Conservation (phyloP, 1,140 invertebrate species). For the Pachypeltis micranthus region DNA sequence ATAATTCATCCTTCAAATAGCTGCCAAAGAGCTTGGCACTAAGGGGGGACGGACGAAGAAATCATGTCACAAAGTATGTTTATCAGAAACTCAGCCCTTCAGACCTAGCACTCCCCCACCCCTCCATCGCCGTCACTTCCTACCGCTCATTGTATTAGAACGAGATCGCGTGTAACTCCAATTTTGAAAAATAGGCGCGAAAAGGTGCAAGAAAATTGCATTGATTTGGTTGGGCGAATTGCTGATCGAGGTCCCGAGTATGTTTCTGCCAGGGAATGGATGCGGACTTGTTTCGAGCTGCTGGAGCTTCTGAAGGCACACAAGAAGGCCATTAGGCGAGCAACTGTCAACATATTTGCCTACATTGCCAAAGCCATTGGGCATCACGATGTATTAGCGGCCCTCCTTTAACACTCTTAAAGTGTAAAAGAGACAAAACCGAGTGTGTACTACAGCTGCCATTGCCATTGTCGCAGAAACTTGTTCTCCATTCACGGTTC, state of each 20-base stretch:
- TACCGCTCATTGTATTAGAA: no score
- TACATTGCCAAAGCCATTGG: constrained; percentile 99
- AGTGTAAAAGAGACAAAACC: constrained; percentile 97
- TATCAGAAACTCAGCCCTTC: no score
- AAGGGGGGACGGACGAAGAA: no score
- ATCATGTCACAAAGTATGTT: no score
- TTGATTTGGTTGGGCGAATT: constrained; percentile 96
- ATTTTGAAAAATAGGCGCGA: constrained; percentile 86
- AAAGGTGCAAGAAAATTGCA: constrained; percentile 97
- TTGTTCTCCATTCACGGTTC: constrained; percentile 97
- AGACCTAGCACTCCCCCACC: no score
- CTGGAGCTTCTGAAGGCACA: constrained; percentile 97
- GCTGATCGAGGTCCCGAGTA: constrained; percentile 99
- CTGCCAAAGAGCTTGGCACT: no score
- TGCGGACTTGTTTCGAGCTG: constrained; percentile 98
- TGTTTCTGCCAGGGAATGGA: constrained; percentile 98
- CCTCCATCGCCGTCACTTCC: no score
- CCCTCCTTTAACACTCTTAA: constrained; percentile 93
- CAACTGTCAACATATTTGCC: constrained; percentile 98
- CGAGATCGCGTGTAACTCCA: constrained; percentile 89
- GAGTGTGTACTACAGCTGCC: constrained; percentile 98
- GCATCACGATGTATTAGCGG: constrained; percentile 96
- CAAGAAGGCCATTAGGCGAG: constrained; percentile 96
- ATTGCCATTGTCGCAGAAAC: constrained; percentile 99
- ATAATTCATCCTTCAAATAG: no score